Conservation (phyloP, 2,113 vertebrate species). For the Zosterops pallidus region DNA sequence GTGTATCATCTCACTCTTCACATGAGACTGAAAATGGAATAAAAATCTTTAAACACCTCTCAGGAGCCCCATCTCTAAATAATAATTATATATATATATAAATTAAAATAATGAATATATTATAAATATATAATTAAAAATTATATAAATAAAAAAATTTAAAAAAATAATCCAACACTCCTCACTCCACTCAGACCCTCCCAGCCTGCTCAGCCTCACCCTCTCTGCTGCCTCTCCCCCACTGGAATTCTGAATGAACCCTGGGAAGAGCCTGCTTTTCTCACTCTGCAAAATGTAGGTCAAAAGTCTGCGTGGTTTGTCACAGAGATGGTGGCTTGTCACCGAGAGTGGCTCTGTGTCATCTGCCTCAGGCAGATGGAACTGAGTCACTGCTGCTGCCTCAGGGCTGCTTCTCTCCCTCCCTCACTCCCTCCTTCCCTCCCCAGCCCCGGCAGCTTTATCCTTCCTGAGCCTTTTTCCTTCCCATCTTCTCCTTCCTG, state of each 20-base stretch:
- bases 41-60: too few relatives aligned
- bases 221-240: not conserved
- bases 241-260: not conserved
- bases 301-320: slow-evolving; percentile 16
- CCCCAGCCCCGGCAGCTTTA: not conserved
- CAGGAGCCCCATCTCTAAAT: not conserved
- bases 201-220: not conserved
- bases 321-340: not conserved
- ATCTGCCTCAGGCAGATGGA: slow-evolving; percentile 35
- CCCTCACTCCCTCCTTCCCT: not conserved
- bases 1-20: too few relatives aligned
- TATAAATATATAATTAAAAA: too few relatives aligned
- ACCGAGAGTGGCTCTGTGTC: not conserved
- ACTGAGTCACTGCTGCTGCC: slow-evolving; percentile 45
- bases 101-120: too few relatives aligned
- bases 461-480: not conserved
- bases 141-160: too few relatives aligned
- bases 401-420: not conserved
- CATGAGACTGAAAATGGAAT: too few relatives aligned
- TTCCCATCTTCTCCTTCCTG: not conserved
- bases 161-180: not conserved
- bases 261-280: not conserved
- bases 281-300: not conserved
- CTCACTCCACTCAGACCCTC: not conserved
- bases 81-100: too few relatives aligned